Evolutionary conservation across 92 coral and sea anemone species (phyloP), one percentile per base, ranked within the genome.

Genomic region (Siderastrea radians): DNA sequence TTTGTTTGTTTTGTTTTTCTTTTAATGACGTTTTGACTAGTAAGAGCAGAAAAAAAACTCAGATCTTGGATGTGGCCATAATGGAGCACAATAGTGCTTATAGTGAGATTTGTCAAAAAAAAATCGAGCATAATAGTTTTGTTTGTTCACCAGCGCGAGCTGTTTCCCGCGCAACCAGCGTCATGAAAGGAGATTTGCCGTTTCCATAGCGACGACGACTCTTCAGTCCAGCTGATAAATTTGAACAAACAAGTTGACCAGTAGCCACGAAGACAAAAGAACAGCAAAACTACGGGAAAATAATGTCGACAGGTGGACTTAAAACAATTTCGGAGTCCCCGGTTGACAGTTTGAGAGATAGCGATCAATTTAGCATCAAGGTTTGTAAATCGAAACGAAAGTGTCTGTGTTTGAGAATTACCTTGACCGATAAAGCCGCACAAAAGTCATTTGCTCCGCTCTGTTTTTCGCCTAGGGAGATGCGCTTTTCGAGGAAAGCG

Each of bases 291-390:
- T 57, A 58, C 61, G 74, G 49, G n/a, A 6, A 74, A 49, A 74
- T 80, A 50, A 87, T 87, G 94, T 70, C 91, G 51, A 61, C 94
- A 83, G 94, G 81, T 91, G 94, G 73, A 81, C 49, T 75, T 9
- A 68, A 61, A 81, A 7, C 89, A n/a, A 69, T 68, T 62, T 91
- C 84, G 43, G 72, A 73, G 86, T 81, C 82, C 52, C 78, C 91
- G 66, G 77, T 66, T 82, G 84, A 82, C 68, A 78, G 88, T 58
- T 66, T 79, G 47, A 74, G 70, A 75, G 94, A 89, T 64, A 91
- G 74, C 11, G 85, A 74, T 76, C 86, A 50, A 87, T 68, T 62
- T 14, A 91, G 68, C 82, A 9, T 84, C 63, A 73, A 73, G 87
- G 87, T 84, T 49, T 16, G 47, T 68, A 54, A 44, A 3, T 74